Evolutionary conservation across 2,113 vertebrate species (phyloP), one percentile per base, ranked within the genome.

Genomic region (Andinoacara biseriatus): DNA sequence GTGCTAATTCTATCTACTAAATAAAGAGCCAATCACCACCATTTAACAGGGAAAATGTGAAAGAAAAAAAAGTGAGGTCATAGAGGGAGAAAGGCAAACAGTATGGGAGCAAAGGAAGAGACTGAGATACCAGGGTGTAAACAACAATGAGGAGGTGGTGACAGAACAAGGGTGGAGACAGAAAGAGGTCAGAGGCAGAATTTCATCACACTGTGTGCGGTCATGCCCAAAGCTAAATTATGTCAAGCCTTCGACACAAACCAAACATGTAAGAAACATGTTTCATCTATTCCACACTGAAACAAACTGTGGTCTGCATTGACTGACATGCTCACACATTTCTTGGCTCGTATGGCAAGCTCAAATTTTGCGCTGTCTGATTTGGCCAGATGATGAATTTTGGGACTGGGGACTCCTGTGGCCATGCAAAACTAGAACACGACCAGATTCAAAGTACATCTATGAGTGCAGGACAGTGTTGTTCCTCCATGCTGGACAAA

Each of bases 121-220:
- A 72, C 17, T 20, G 10, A 17, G 46, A 15, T 10, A 72, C 26
- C 67, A 54, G 46, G 17, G 46, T 72, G 18, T 54, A 72, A n/a
- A 72, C 26, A 72, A 72, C 67, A 72, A 29, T n/a, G 67, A 72
- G 26, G 17, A 31, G 65, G 65, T 3, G 65, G 67, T 72, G 67
- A 72, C 46, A 54, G 26, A 54, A 26, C 10, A 52, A 69, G 65
- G 65, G 65, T 69, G 43, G 43, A 29, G 65, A 52, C 65, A 52
- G 65, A 69, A 69, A 52, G 65, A 72, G 67, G 67, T 72, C 67
- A 72, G 35, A 61, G 77, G 40, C 81, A 62, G 57, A 83, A 60
- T 78, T 89, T 83, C 63, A 80, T 38, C 26, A 3, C 1, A n/a
- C 13, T 58, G 15, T 81, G 6, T 18, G 17, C 40, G 17, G 40